Evolutionary conservation across 2,888 invertebrate genomes (phyloP).

Genomic region (Platycheirus albimanus): DNA sequence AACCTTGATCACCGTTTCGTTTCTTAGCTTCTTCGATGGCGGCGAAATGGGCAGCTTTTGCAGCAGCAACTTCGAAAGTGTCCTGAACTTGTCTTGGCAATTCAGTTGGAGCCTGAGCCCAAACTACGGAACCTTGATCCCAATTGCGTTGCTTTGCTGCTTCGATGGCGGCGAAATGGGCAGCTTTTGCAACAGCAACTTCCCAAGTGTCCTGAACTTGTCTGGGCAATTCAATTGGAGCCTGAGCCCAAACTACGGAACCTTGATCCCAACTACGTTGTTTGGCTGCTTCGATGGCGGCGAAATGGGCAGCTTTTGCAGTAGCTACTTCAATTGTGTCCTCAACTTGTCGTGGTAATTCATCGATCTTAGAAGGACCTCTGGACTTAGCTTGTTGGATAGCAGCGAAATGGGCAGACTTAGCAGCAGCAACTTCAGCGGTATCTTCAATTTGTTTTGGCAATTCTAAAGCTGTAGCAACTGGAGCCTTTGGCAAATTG

Average conservation of each 20-base stretch:
- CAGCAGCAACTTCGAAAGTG: conserved; percentile 1
- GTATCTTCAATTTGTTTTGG: conserved; percentile 3
- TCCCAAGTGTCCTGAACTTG: not conserved
- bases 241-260: not conserved
- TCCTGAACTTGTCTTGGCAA: not conserved
- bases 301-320: conserved; percentile 3
- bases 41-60: conserved; percentile 1
- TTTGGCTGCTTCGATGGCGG: not conserved
- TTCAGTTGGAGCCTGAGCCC: not conserved
- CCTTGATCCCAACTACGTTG: not conserved
- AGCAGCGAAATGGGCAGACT: conserved; percentile 1
- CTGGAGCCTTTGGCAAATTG: conserved; percentile 83
- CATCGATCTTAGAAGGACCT: too few species aligned
- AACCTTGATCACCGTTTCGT: not conserved
- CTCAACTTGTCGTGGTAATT: not conserved
- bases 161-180: not conserved
- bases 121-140: not conserved
- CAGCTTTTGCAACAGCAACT: conserved; percentile 1
- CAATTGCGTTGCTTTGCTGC: not conserved
- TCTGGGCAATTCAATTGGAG: not conserved
- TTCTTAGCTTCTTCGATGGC: not conserved
- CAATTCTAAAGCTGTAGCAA: conserved; percentile 72
- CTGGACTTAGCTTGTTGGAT: not conserved
- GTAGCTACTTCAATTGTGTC: conserved; percentile 3
- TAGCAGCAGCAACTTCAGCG: conserved; percentile 11